Evolutionary conservation across 2,888 invertebrate species (phyloP).

Genomic region (Folsomia candida): DNA sequence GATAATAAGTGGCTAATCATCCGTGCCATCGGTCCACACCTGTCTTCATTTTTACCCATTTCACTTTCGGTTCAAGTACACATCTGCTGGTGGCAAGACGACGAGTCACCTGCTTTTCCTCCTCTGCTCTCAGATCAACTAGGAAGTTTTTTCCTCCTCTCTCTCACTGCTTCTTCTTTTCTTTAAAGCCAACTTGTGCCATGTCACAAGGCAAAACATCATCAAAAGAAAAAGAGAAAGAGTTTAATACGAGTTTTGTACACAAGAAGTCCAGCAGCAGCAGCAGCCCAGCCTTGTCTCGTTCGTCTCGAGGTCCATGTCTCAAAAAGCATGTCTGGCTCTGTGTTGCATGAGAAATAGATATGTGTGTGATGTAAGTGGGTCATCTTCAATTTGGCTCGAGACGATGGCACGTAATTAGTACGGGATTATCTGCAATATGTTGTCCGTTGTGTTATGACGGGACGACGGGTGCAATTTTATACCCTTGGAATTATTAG

Average conservation of each 20-base stretch:
- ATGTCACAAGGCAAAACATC: too few species aligned
- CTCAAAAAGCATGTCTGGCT: too few species aligned
- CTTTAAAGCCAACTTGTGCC: not conserved
- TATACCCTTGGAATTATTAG: too few species aligned
- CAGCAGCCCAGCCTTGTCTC: too few species aligned
- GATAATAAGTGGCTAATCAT: constrained; percentile 1
- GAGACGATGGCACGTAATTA: not conserved
- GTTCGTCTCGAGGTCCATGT: too few species aligned
- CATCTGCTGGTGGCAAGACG: not conserved
- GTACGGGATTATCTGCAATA: too few species aligned
- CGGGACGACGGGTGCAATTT: too few species aligned
- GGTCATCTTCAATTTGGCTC: not conserved
- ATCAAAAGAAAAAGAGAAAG: too few species aligned
- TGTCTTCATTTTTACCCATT: not conserved
- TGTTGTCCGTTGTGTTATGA: too few species aligned
- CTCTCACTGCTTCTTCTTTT: not conserved
- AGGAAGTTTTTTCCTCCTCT: too few species aligned
- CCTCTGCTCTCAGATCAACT: not conserved
- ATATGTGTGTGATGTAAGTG: not conserved
- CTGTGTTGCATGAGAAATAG: not conserved
- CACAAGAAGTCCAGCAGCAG: too few species aligned
- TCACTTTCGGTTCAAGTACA: not conserved
- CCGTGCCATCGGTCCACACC: not conserved
- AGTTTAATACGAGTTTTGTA: too few species aligned
- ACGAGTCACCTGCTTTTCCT: not conserved